A percentile compares a stretch with the other conserved stretches of the same genome.
phyloP scores from a whole-genome alignment of 2,888 invertebrate species.

The Allacma fusca region DNA sequence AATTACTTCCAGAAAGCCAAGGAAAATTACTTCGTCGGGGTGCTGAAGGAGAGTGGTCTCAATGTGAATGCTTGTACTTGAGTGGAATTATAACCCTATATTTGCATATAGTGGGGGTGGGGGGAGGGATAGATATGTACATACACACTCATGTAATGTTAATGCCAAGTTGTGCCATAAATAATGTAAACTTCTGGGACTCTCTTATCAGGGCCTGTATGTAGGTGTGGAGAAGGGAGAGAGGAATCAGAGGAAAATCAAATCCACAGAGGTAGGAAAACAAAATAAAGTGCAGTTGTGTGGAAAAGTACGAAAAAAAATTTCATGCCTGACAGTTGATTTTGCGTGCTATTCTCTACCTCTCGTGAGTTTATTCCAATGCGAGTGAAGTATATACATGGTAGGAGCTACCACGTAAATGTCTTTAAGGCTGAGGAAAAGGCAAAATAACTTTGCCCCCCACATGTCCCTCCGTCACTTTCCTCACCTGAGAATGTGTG shows the following conservation, averaged over 20 bases:
- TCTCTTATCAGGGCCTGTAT: neutral
- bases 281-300: constrained; percentile 25
- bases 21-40: no score
- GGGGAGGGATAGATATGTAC: no score
- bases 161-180: neutral
- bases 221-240: neutral
- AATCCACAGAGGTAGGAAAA: constrained; percentile 6
- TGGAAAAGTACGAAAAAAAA: constrained; percentile 8
- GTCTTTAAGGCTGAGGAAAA: no score
- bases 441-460: no score
- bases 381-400: neutral
- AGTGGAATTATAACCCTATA: no score
- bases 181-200: constrained; percentile 2
- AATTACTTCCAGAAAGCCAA: no score
- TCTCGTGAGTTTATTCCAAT: neutral
- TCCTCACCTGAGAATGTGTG: no score
- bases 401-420: no score
- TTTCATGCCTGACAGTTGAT: constrained; percentile 34
- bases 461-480: no score
- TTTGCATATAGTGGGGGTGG: no score
- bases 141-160: neutral
- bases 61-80: no score
- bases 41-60: no score
- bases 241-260: constrained; percentile 25
- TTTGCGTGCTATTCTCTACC: constrained; percentile 28